phyloP scores from a whole-genome alignment of 2,888 invertebrate genomes.

The Balanococcus diminutus region DNA sequence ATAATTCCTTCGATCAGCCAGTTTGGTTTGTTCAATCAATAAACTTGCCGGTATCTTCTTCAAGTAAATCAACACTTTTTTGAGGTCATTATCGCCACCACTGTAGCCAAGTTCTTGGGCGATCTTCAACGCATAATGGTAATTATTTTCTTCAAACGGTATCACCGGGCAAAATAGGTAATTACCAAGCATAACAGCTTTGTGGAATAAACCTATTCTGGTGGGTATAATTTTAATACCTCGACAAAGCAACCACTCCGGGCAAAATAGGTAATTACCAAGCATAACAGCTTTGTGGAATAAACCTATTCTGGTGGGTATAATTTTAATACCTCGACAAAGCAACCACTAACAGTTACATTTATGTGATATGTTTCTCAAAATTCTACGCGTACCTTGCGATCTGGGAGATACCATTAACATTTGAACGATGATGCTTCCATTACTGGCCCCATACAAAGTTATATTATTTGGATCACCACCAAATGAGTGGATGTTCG shows the following conservation, averaged over 20 bases:
- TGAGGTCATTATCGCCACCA: background rate
- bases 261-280: background rate
- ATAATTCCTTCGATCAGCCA: background rate
- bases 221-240: background rate
- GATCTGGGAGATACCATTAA: conserved; percentile 15
- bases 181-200: background rate
- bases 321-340: background rate
- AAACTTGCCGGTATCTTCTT: background rate
- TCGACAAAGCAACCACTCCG: too few species aligned
- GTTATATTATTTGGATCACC: conserved; percentile 24
- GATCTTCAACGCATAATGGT: background rate
- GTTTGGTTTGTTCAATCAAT: background rate
- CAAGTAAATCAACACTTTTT: background rate
- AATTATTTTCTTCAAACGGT: background rate
- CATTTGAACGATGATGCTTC: background rate
- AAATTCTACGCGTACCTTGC: too few species aligned
- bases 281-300: background rate
- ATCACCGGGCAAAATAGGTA: background rate
- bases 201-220: conserved; percentile 16
- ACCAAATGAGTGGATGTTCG: background rate
- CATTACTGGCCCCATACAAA: background rate
- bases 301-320: background rate
- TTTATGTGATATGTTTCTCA: too few species aligned
- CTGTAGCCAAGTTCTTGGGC: background rate
- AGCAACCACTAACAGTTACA: too few species aligned